Evolutionary conservation across 2,888 invertebrate genomes (phyloP).

Genomic region (Spicauda simplicius): DNA sequence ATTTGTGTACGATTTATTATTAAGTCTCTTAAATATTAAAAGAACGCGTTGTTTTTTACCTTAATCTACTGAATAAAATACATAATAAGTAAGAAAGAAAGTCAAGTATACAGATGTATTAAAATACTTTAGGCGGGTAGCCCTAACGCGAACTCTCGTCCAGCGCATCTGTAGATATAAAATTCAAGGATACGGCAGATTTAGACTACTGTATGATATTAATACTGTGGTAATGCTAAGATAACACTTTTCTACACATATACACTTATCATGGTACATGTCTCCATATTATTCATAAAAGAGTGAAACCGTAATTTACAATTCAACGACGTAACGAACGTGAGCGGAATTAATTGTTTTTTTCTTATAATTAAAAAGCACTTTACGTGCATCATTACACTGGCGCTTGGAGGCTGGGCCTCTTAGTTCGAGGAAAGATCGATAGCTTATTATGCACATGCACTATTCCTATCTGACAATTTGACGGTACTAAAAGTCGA

Average conservation of each 20-base stretch:
- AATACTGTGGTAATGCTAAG: too few species aligned
- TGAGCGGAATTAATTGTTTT: slow-evolving; percentile 40
- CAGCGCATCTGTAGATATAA: too few species aligned
- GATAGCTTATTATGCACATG: not conserved
- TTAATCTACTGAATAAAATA: too few species aligned
- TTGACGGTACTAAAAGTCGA: not conserved
- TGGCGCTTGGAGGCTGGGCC: slow-evolving; percentile 7
- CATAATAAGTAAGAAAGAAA: too few species aligned
- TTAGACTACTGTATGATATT: too few species aligned
- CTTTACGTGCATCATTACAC: slow-evolving; percentile 46
- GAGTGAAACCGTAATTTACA: slow-evolving; percentile 36
- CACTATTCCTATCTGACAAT: not conserved
- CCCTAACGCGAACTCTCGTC: too few species aligned
- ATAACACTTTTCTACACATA: not conserved
- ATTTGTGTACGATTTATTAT: too few species aligned
- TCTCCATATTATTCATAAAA: slow-evolving; percentile 30
- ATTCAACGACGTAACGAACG: slow-evolving; percentile 33
- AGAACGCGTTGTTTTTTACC: too few species aligned
- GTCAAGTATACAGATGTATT: too few species aligned
- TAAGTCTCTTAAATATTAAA: too few species aligned
- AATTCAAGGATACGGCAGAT: too few species aligned
- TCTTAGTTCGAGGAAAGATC: not conserved
- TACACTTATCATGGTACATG: slow-evolving; percentile 22
- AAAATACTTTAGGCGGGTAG: too few species aligned
- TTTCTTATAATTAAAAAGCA: slow-evolving; percentile 50